Evolutionary conservation across 2,113 vertebrate species (phyloP), one percentile per base, ranked within the genome.

Genomic region (Corvus cornix): DNA sequence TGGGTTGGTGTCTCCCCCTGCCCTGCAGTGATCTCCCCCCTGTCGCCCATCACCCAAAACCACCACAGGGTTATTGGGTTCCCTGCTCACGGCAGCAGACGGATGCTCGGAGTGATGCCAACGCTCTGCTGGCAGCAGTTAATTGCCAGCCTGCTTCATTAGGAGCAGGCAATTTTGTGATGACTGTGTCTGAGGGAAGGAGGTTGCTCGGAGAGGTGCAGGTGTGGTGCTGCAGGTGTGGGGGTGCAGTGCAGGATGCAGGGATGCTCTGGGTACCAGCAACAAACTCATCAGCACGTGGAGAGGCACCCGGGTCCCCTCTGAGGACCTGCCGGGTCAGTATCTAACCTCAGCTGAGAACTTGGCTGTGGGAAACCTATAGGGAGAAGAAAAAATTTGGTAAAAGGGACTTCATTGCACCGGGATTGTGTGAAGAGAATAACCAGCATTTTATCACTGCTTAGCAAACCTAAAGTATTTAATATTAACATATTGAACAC

Each of bases 211-310:
- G 19, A 39, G 31, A 30, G 27, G 24, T 2, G 49, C 35, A 44
- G 84, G 8, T 19, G 37, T 19, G 6, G 3, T 31, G 41, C 46
- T 48, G 78, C 33, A 52, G 84, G 43, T 4, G 12, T 28, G 46
- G 27, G 37, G 67, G 1, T 27, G 19, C 5, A 0, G 16, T 9
- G 35, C 23, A 27, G 68, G 82, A 13, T 1, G 23, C 69, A 46
- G 16, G 53, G 56, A 22, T 90, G 80, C 68, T 79, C 83, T 33
- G 70, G 48, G 37, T 24, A 53, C 43, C 86, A 53, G 49, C 3
- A 1, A 5, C 11, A 35, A 87, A 8, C 9, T 24, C 23, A 0
- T 9, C 1, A 12, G 46, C 1, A 0, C 0, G 0, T 6, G 8
- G 6, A 60, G 12, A 84, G 60, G 49, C 30, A 35, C 4, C n/a